Evolutionary conservation across 2,888 invertebrate species (phyloP), one percentile per base, ranked within the genome.

Genomic region (Pocota personata): DNA sequence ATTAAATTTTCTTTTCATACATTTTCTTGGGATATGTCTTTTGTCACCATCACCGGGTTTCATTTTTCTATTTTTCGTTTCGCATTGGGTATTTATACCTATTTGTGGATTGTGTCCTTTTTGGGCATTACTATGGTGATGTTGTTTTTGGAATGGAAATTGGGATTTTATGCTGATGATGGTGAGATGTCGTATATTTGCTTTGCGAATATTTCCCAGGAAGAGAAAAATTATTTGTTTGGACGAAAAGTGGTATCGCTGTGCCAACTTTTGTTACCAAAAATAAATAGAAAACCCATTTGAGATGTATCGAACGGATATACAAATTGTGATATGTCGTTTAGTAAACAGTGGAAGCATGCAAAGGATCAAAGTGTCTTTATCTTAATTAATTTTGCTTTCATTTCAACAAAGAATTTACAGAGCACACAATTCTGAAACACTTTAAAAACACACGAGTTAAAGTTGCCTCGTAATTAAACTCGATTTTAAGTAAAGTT

Each of bases 1-100:
- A 83, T 83, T 83, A 83, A 83, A 83, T 83, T 83, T 83, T 76
- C 58, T 62, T 76, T 76, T 82, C 73, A 73, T 60, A 58, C 64
- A 40, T 79, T 72, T 72, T 73, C 80, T 73, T 52, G 32, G 73
- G 40, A 60, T 57, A 67, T 48, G 10, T 43, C 62, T 64, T 62
- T 76, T 75, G 66, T 80, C 66, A 73, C 14, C 3, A 58, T 80
- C 66, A 73, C 14, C 3, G 60, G 48, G 55, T 27, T 79, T 67
- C 40, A 27, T 71, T 66, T 64, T 35, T 46, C 10, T 6, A 6
- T 32, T 58, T 58, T 66, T 50, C 21, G 2, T 66, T 78, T 71
- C 67, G 50, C 57, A 50, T 73, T 52, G 30, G 32, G 27, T 52
- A 50, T 75, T 75, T 75, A 60, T 80, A 50, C 60, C 19, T 52